Base-by-base conservation (phyloP, 2,113 vertebrate species). In the Caranx melampygus region DNA sequence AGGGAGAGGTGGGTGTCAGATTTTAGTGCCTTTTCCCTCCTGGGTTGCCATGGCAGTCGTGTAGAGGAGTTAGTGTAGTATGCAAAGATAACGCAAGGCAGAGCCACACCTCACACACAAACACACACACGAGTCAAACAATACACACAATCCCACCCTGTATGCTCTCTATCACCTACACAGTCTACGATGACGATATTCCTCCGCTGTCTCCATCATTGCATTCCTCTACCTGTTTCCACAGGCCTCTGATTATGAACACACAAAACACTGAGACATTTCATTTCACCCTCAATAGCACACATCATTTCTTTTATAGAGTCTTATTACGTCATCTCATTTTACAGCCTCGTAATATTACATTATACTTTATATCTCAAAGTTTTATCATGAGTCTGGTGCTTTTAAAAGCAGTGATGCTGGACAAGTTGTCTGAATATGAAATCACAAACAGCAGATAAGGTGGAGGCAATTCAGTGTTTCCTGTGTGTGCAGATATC, bases 1-100 rank as follows among this genome's bases (percentile, higher is more conserved):
- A 84, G 77, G 42, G 75, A 89, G 79, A 89, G 69, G 80, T 85
- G 80, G 80, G 78, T 82, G 82, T 87, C 80, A 89, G 87, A 89
- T 91, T 90, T 90, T 82, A 84, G 84, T 66, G 83, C 35, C 60
- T 85, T 83, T 84, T 82, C 75, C 65, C 72, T 59, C 15, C 66
- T 74, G 72, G 60, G 87, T 93, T 92, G 87, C 94, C 88, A 87
- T 92, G 86, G 91, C 55, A 81, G 72, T 84, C 2, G 14, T 78
- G 78, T 60, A 82, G 79, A 88, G 83, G 79, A 89, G 88, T 88
- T 73, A 68, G 73, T 79, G 89, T 83, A 35, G 85, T 81, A 93
- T 93, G 85, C 83, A 90, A 85, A 91, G 90, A 90, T 90, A 93
- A 90, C 75, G 66, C 85, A 85, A 86, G 58, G 49, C 75, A 61